These are phyloP conservation scores for Drosophila varians DNA, from an alignment of 1,140 invertebrate genomes.

Conservation along the genomic window DNA sequence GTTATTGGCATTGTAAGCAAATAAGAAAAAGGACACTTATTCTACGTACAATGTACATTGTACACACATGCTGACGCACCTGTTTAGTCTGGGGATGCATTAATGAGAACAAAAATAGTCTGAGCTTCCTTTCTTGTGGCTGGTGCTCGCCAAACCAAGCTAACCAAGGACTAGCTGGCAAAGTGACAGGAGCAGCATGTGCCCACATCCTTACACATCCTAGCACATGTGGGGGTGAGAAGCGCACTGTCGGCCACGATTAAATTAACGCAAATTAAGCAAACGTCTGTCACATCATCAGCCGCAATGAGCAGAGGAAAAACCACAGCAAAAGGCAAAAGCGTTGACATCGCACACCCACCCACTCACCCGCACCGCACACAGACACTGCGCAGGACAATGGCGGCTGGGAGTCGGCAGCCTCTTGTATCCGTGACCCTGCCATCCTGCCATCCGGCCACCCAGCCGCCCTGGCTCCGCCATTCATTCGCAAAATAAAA, in stretches of 20 bases:
- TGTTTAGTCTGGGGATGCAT: background rate
- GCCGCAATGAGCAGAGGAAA: slow-evolving; percentile 47
- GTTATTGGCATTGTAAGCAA: slow-evolving; percentile 42
- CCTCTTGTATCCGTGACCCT: background rate
- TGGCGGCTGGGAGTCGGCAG: slow-evolving; percentile 1
- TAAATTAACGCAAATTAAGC: slow-evolving; percentile 77
- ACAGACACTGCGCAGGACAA: slow-evolving; percentile 1
- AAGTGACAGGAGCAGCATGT: slow-evolving; percentile 47
- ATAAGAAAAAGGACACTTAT: slow-evolving; percentile 10
- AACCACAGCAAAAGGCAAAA: slow-evolving; percentile 61
- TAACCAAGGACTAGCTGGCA: slow-evolving; percentile 30
- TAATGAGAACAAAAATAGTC: background rate
- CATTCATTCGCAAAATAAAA: slow-evolving; percentile 1
- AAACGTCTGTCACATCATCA: slow-evolving; percentile 69
- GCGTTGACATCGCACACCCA: slow-evolving; percentile 48
- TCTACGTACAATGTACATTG: background rate
- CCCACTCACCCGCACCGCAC: background rate
- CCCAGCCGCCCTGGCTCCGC: background rate
- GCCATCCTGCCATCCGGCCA: background rate
- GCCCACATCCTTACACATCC: background rate
- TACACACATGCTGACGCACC: background rate
- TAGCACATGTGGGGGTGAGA: background rate
- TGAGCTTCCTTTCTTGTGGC: background rate
- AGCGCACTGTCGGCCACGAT: slow-evolving; percentile 47
- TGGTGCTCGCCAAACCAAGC: background rate